Base-by-base conservation (phyloP, 2,888 invertebrate genomes). In the Dendrolimus pini region DNA sequence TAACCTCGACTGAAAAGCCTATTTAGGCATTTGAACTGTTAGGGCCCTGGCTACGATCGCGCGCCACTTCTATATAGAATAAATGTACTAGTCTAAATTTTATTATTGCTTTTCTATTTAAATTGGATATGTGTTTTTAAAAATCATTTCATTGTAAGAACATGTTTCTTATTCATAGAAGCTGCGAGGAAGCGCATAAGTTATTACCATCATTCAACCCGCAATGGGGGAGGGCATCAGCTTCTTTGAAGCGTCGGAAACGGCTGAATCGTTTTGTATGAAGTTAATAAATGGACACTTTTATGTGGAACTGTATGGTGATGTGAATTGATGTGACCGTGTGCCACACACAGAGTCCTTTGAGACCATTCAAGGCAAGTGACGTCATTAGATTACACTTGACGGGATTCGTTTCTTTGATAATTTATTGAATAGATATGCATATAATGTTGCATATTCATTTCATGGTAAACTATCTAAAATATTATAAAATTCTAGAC, bases 81-180 rank as follows among this genome's bases (percentile, higher is more conserved):
- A 14, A 1, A n/a, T 54, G 9, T 12, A 6, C 13, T 18, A 10
- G n/a, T 30, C n/a, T 10, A 54, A 54, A 18, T 41, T 18, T 41
- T 52, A 53, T 41, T 9, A 41, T 30, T 18, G 7, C 14, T 18
- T 9, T 54, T 13, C 30, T 7, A 57, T 47, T 30, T 30, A 42
- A 53, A 53, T 54, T 59, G 59, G 10, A 9, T 30, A 54, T 59
- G 52, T 59, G 14, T 14, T 1, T n/a, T 14, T 14, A 14, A 56
- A 59, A 54, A 52, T 18, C 18, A 18, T 30, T 30, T 30, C 30
- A 30, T 6, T 30, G 30, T 30, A 30, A 30, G 30, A 30, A 30
- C 3, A 30, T 12, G 2, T 47, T 47, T 47, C 47, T 47, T 10
- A 47, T 10, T 47, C 47, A 47, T 47, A 10, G 1, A 12, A 47